Conservation (phyloP, 2,113 vertebrate genomes). For the Hypomesus transpacificus region DNA sequence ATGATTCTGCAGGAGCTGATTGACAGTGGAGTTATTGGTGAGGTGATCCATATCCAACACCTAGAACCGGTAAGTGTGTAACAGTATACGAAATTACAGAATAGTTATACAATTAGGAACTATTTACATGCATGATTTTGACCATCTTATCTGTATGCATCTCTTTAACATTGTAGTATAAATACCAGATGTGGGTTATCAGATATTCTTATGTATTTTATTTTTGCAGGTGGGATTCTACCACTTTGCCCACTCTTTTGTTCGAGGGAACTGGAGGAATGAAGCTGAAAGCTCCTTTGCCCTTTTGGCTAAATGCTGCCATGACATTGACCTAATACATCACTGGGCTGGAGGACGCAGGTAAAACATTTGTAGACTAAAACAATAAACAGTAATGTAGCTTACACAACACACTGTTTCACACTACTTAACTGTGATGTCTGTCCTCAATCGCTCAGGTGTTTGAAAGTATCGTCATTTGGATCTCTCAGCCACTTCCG, state of each 20-base stretch:
- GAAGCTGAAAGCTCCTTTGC: slow-evolving; percentile 78
- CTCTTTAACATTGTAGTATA: neutral
- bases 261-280: slow-evolving; percentile 83
- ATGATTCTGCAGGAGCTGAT: slow-evolving; percentile 67
- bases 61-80: slow-evolving; percentile 72
- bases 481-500: slow-evolving; percentile 78
- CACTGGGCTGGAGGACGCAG: slow-evolving; percentile 77
- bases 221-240: slow-evolving; percentile 73
- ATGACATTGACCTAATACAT: slow-evolving; percentile 80
- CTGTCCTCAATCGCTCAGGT: slow-evolving; percentile 56
- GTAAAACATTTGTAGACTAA: slow-evolving; percentile 47
- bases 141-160: slow-evolving; percentile 4
- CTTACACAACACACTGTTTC: no score
- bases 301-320: slow-evolving; percentile 80
- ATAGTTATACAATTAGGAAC: neutral
- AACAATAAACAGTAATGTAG: neutral
- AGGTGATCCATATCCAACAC: slow-evolving; percentile 82
- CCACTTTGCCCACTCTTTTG: slow-evolving; percentile 83
- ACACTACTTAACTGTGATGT: no score
- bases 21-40: slow-evolving; percentile 71
- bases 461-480: slow-evolving; percentile 81
- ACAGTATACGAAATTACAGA: no score
- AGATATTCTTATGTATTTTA: neutral
- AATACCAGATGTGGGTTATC: neutral
- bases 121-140: neutral